phyloP scores from a whole-genome alignment of 2,797 vertebrate species.

The Hydrolagus colliei region DNA sequence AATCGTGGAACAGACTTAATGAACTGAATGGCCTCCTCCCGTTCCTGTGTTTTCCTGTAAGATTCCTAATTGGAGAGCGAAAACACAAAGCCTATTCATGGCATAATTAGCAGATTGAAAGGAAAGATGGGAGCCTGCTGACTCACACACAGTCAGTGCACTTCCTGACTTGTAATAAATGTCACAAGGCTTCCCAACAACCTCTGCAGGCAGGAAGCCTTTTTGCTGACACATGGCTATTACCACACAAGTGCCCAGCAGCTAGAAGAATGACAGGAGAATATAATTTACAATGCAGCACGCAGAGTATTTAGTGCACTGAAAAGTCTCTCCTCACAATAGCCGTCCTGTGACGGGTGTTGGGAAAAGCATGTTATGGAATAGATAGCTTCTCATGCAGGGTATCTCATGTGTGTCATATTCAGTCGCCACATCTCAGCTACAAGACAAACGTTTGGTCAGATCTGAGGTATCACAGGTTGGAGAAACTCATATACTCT shows the following conservation, averaged over 20 bases:
- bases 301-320: too few relatives aligned
- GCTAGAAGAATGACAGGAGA: not conserved
- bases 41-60: not conserved
- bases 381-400: too few relatives aligned
- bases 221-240: not conserved
- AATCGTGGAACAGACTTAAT: too few relatives aligned
- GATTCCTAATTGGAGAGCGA: not conserved
- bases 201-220: not conserved
- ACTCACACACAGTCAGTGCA: not conserved
- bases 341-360: too few relatives aligned
- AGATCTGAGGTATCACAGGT: too few relatives aligned
- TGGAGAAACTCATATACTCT: too few relatives aligned
- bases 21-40: too few relatives aligned
- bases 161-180: conserved; percentile 9
- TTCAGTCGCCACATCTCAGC: too few relatives aligned
- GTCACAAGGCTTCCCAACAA: not conserved
- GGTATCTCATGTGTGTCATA: too few relatives aligned
- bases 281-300: not conserved
- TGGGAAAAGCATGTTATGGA: too few relatives aligned
- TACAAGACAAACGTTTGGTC: too few relatives aligned
- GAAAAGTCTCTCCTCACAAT: too few relatives aligned
- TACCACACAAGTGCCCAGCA: not conserved
- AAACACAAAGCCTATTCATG: not conserved
- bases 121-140: not conserved
- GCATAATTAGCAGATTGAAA: not conserved